Evolutionary conservation across 2,888 invertebrate genomes (phyloP).

Genomic region (Drosophila formosana): DNA sequence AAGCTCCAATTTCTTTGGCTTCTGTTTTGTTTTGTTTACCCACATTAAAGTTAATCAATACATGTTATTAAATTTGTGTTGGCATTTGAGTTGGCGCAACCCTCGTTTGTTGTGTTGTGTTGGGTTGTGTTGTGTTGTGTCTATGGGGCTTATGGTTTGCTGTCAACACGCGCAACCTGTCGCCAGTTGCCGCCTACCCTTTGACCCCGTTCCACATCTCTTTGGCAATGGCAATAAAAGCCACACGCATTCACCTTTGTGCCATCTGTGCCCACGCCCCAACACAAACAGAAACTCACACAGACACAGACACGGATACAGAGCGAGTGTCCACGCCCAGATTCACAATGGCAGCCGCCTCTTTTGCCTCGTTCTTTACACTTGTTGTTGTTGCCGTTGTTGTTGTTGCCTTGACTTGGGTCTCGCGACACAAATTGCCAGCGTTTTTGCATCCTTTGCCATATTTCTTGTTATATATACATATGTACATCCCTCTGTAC

Average conservation of each 20-base stretch:
- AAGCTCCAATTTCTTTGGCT: background rate
- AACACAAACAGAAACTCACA: background rate
- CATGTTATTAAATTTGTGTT: slow-evolving; percentile 7
- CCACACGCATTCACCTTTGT: slow-evolving; percentile 69
- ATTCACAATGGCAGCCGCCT: slow-evolving; percentile 48
- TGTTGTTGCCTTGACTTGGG: slow-evolving; percentile 54
- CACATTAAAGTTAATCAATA: slow-evolving; percentile 2
- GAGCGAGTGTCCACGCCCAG: slow-evolving; percentile 45
- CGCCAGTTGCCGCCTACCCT: slow-evolving; percentile 53
- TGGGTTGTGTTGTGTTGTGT: background rate
- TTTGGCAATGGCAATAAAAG: slow-evolving; percentile 66
- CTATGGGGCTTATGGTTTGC: slow-evolving; percentile 33
- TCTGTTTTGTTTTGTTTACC: background rate
- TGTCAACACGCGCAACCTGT: slow-evolving; percentile 74
- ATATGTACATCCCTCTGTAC: background rate
- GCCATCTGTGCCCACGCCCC: slow-evolving; percentile 5
- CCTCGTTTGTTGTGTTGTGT: slow-evolving; percentile 23
- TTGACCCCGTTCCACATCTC: slow-evolving; percentile 22
- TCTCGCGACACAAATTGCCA: slow-evolving; percentile 78
- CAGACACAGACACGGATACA: slow-evolving; percentile 12
- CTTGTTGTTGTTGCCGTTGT: slow-evolving; percentile 20
- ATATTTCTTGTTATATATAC: slow-evolving; percentile 64
- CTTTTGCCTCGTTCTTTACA: slow-evolving; percentile 17
- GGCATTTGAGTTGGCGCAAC: slow-evolving; percentile 27
- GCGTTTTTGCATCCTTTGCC: slow-evolving; percentile 80